Conservation (phyloP, 2,113 vertebrate genomes). For the Athene noctua region DNA sequence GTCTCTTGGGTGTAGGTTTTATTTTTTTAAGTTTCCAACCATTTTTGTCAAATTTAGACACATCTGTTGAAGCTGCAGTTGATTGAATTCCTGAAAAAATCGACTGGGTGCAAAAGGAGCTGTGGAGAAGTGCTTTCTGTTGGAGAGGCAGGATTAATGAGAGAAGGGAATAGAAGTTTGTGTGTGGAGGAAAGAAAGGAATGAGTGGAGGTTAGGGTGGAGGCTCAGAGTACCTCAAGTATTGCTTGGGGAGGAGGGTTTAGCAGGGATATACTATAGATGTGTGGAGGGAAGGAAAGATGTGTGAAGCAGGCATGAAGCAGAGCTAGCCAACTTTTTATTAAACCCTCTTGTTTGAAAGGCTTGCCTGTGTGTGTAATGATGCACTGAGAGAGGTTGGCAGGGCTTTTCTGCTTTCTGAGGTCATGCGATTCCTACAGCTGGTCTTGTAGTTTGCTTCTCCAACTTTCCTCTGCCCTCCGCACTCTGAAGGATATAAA, state of each 20-base stretch:
- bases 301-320: neutral
- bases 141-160: neutral
- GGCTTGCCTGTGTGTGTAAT: neutral
- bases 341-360: neutral
- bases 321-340: neutral
- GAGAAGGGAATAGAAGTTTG: neutral
- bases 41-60: neutral
- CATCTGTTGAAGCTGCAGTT: neutral
- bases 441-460: neutral
- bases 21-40: neutral
- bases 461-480: neutral
- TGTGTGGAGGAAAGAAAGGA: neutral
- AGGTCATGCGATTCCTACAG: fast-evolving
- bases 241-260: neutral
- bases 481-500: neutral
- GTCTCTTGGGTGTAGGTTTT: neutral
- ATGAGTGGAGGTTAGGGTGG: neutral
- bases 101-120: neutral
- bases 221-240: neutral
- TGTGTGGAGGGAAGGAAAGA: neutral
- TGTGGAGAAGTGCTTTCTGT: neutral
- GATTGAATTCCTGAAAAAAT: neutral
- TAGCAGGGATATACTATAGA: neutral
- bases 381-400: neutral
- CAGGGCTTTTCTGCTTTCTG: neutral